Base-by-base conservation (phyloP, 2,888 invertebrate species). In the Campoplex capitator region DNA sequence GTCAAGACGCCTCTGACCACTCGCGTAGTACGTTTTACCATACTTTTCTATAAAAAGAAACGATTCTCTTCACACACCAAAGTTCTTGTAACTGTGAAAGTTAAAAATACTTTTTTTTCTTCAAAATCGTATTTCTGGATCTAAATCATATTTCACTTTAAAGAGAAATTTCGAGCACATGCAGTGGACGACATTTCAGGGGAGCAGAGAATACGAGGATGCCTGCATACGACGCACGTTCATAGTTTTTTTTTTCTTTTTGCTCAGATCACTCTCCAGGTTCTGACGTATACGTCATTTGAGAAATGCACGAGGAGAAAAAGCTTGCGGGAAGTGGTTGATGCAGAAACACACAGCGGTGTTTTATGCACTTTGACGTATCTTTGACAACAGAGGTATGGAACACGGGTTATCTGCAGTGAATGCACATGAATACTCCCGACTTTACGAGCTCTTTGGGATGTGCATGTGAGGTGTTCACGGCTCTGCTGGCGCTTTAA, bases 341-440 rank as follows among this genome's bases (percentile, higher is more conserved):
- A 42, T 42, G 67, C 32, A 62, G 42, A 68, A 67, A 42, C 38
- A 28, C 70, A 11, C 28, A 23, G 23, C 48, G 45, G 75, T 62
- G 77, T 28, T 42, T 78, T 73, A 68, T 74, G 78, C 78, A 74
- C 67, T 74, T 78, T 83, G 73, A 78, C 65, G 65, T 51, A 83
- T 77, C 83, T 71, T 78, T 73, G 56, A 42, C 42, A 68, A 42
- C 45, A 23, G 45, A 71, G 77, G 42, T 38, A 32, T 54, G 23
- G 51, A 23, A 58, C 62, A 35, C 67, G 73, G 58, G 73, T 77
- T 56, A 48, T 28, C 42, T 48, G 23, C 32, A 51, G 23, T 71
- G 51, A 32, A 51, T 51, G 71, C 51, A 71, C 48, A 51, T 51
- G 71, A 51, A 51, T 51, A 71, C 48, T 32, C 7, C 16, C 7